phyloP scores from a whole-genome alignment of 53 echinoderm and acorn worm species.

The Henricia sp. region DNA sequence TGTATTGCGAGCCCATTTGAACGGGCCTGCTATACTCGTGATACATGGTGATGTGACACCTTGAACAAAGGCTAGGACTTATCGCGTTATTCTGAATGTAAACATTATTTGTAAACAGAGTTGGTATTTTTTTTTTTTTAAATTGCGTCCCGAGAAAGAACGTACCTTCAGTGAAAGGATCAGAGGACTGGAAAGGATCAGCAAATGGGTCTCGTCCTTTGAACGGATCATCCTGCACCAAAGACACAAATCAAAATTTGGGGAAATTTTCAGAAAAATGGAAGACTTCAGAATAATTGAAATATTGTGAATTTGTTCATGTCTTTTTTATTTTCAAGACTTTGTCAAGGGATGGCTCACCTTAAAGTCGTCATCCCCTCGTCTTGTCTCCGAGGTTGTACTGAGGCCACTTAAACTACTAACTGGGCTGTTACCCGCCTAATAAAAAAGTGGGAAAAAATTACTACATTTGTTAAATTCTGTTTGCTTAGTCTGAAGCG shows the following conservation, averaged over 20 bases:
- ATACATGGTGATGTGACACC: too few relatives aligned
- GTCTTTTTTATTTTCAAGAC: not conserved
- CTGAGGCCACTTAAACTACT: conserved; percentile 97
- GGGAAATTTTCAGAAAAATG: not conserved
- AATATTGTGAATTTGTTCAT: not conserved
- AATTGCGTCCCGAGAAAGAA: too few relatives aligned
- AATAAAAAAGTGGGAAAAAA: conserved; percentile 8
- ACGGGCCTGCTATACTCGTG: too few relatives aligned
- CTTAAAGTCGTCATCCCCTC: conserved; percentile 70
- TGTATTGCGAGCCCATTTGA: too few relatives aligned
- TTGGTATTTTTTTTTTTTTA: too few relatives aligned
- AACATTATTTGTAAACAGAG: too few relatives aligned
- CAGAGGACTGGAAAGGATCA: conserved; percentile 80
- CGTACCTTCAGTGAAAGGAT: conserved; percentile 87
- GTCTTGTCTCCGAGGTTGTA: conserved; percentile 77
- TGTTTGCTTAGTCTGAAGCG: too few relatives aligned
- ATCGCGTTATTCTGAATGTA: too few relatives aligned
- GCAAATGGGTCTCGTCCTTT: conserved; percentile 94
- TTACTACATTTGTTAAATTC: not conserved
- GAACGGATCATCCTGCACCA: conserved; percentile 90
- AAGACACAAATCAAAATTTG: not conserved
- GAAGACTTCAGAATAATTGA: not conserved
- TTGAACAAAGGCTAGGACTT: too few relatives aligned
- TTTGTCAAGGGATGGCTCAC: conserved; percentile 30
- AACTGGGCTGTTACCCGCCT: conserved; percentile 95